phyloP scores from a whole-genome alignment of 2,888 invertebrate species.

The Parapristionchus giblindavisi region DNA sequence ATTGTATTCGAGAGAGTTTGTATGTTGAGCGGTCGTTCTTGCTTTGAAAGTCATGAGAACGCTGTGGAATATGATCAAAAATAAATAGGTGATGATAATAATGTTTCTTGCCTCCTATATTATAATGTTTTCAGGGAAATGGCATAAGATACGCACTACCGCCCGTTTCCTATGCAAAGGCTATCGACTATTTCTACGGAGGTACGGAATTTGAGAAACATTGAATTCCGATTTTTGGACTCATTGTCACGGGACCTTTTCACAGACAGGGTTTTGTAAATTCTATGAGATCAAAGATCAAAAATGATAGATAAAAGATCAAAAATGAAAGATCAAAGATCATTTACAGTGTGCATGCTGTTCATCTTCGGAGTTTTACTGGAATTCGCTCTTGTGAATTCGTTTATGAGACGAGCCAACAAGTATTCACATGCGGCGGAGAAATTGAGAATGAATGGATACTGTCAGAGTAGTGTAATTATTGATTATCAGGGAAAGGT shows the following conservation, averaged over 20 bases:
- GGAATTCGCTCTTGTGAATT: slow-evolving; percentile 64
- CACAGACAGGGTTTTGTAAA: not conserved
- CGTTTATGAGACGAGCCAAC: slow-evolving; percentile 62
- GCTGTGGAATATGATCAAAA: too few relatives aligned
- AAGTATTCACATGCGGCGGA: slow-evolving; percentile 65
- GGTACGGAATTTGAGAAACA: slow-evolving; percentile 41
- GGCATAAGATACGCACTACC: slow-evolving; percentile 63
- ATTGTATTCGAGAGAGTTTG: too few relatives aligned
- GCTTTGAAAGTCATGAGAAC: too few relatives aligned
- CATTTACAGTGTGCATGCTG: slow-evolving; percentile 60
- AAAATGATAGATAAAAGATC: too few relatives aligned
- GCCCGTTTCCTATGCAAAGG: slow-evolving; percentile 62
- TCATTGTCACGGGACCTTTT: not conserved
- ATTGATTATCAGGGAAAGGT: too few relatives aligned
- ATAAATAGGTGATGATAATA: too few relatives aligned
- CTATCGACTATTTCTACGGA: slow-evolving; percentile 65
- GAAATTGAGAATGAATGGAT: slow-evolving; percentile 47
- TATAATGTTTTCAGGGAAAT: slow-evolving; percentile 51
- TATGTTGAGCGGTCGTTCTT: too few relatives aligned
- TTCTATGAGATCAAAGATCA: too few relatives aligned
- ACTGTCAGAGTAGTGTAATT: too few relatives aligned
- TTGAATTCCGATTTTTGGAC: not conserved
- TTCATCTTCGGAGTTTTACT: slow-evolving; percentile 65
- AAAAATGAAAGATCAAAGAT: not conserved
- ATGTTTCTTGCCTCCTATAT: too few relatives aligned